These are phyloP conservation scores for Conchocele bisecta DNA, from an alignment of 2,888 invertebrate species.

Conservation along the genomic window DNA sequence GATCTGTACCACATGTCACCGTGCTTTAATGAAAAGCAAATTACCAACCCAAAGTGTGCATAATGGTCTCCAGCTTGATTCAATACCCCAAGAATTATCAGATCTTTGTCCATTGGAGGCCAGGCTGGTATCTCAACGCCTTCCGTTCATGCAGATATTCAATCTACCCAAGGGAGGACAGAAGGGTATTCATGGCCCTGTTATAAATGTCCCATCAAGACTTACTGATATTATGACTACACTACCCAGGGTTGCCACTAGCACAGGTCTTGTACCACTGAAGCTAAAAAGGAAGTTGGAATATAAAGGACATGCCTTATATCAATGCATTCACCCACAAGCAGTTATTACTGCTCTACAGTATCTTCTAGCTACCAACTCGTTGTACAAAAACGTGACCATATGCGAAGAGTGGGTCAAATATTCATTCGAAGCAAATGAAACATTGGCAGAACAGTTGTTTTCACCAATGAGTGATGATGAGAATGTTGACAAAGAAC, in stretches of 20 bases:
- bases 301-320: constrained; percentile 20
- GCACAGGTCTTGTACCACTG: no score
- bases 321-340: constrained; percentile 1
- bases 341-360: constrained; percentile 8
- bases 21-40: constrained; percentile 10
- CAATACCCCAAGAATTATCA: constrained; percentile 1
- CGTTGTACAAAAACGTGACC: constrained; percentile 14
- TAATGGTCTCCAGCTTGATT: constrained; percentile 10
- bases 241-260: no score
- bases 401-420: constrained; percentile 6
- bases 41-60: constrained; percentile 9
- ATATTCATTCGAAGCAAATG: neutral
- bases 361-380: constrained; percentile 14
- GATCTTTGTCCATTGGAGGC: neutral
- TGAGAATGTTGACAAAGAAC: no score
- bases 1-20: constrained; percentile 37
- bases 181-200: constrained; percentile 15
- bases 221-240: no score
- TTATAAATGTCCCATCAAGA: no score
- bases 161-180: constrained; percentile 9
- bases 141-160: constrained; percentile 19
- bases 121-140: constrained; percentile 6
- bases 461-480: neutral
- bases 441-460: neutral
- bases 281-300: constrained; percentile 21